Evolutionary conservation across 2,888 invertebrate genomes (phyloP), one percentile per base, ranked within the genome.

Genomic region (Melipona beecheii): DNA sequence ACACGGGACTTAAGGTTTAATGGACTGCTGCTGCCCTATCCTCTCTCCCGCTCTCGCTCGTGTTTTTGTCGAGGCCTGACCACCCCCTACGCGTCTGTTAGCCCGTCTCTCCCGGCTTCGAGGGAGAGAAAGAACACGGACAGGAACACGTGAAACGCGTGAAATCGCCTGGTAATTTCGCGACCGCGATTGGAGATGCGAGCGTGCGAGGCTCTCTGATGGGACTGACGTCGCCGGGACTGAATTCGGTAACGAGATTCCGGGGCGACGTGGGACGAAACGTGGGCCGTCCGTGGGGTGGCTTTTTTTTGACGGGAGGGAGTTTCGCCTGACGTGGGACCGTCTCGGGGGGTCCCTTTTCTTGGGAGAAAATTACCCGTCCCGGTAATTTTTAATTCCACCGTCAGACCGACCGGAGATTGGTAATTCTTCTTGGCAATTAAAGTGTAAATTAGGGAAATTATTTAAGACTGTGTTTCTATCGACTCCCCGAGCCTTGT

Each of bases 1-100:
- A 91, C 94, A 94, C 94, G 94, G 93, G 94, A 94, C 94, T 94
- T 94, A 94, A 86, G 90, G 86, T 91, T 93, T 94, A 94, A 94
- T 93, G 93, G 93, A 93, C 92, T 93, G 82, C 76, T 70, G 72
- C n/a, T n/a, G 73, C 54, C 71, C 75, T 62, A n/a, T n/a, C 17
- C 43, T 49, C 24, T 4, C 17, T 19, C 27, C 19, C 24, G 1
- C 43, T 9, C 9, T 11, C 43, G 1, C 73, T 21, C 31, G 75
- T 65, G 78, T 81, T 81, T 83, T 81, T 85, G 50, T n/a, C 58
- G 50, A 64, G 56, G n/a, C 49, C 73, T 19, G 24, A 19, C 58
- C 76, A 19, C 50, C 69, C 69, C 15, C n/a, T 50, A 31, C 52
- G 24, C 21, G 49, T 24, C 56, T n/a, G 50, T 27, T 60, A 24